Evolutionary conservation across 2,888 invertebrate species (phyloP), one percentile per base, ranked within the genome.

Genomic region (Cryptops parisi): DNA sequence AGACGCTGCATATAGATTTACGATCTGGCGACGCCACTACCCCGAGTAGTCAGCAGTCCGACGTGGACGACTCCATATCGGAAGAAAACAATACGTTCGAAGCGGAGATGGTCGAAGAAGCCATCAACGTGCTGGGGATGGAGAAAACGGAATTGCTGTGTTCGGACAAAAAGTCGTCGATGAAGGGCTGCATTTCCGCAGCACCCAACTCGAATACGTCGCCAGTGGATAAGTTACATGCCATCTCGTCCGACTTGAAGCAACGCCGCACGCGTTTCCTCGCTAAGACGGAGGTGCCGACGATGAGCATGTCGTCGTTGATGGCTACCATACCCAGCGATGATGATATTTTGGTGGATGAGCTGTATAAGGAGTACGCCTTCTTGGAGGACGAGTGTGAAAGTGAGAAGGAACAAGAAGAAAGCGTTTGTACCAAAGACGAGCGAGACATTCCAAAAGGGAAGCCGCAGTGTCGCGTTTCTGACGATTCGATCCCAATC

Each of bases 1-100:
- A 82, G 57, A 83, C 81, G 70, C 73, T 82, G 19, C 50, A 52
- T 17, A 50, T 45, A 19, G 50, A 44, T 43, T n/a, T 48, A 9
- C 38, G 23, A 9, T 48, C 48, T 5, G 21, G 21, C 38, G 48
- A 38, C 4, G 38, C 4, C 5, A 50, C 9, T 47, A 46, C 21
- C 25, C 23, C 53, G 45, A 12, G n/a, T 12, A 25, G 19, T 25
- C 22, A 21, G 12, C 53, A 47, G 40, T 22, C 23, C 2, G 52
- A 39, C 21, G 52, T 3, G n/a, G 44, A n/a, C 26, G 50, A 44
- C 15, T 3, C 15, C 17, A 43, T 41, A 2, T 44, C 3, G n/a
- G 23, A 46, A 9, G 47, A 49, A 2, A 12, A 24, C 44, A 26
- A 47, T 5, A 22, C 19, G 2, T 27, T 45, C 21, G 52, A 48